Base-by-base conservation (phyloP, 2,888 invertebrate species). In the Tachystola acroxantha region DNA sequence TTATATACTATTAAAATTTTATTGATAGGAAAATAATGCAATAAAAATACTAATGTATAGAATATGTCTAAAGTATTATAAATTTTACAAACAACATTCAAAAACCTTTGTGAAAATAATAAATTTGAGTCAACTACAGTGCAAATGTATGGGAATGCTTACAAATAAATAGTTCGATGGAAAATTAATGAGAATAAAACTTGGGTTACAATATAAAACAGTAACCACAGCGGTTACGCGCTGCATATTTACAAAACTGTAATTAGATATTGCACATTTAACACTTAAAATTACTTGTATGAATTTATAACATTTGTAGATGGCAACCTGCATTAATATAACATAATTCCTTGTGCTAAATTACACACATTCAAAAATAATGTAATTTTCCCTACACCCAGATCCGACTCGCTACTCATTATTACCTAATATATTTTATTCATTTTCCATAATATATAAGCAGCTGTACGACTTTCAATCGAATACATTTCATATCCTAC, bases 11-110 rank as follows among this genome's bases (percentile, higher is more conserved):
- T 26, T 73, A 70, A 71, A 65, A 59, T 57, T 79, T 80, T 82
- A 81, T 75, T 82, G 63, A 78, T 77, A 76, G 74, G 76, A 82
- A 84, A 85, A 79, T 79, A 81, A 82, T 77, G 75, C 72, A 77
- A 79, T 80, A 82, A 80, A 79, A 80, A 82, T 78, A 80, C 72
- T 76, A 73, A 75, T 67, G 72, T 78, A 78, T 78, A 78, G 65
- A 75, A 73, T 74, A 75, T 73, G 14, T 77, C 73, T 76, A 79
- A 70, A 74, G 67, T 71, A 77, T n/a, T n/a, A 69, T 74, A 70
- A 16, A 72, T 72, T 73, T 71, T 74, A 76, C 65, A 73, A 71
- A 62, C 48, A 68, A 67, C 58, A 62, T 58, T 64, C 46, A 48
- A 48, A 53, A 50, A 58, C 48, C 59, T 53, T 56, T 60, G 56